A percentile compares a stretch with the other conserved stretches of the same genome.
Evolutionary conservation across 2,797 vertebrate genomes (phyloP).

Genomic region (Lithobates sylvaticus): DNA sequence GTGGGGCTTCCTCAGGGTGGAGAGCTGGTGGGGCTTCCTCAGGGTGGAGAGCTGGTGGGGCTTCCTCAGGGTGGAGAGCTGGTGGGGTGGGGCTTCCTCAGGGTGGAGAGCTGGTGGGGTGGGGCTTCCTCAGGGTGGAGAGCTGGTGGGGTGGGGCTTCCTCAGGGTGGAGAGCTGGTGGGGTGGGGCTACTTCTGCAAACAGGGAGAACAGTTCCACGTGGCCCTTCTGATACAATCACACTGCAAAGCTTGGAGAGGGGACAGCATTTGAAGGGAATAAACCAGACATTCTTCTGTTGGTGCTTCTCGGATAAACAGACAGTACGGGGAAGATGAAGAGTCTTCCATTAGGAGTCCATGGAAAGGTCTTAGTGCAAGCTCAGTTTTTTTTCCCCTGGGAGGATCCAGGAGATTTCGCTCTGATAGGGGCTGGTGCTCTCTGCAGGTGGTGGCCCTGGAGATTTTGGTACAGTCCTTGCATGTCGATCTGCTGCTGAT

Average conservation of each 20-base stretch:
- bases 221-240: conserved; percentile 69
- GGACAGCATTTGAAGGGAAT: conserved; percentile 71
- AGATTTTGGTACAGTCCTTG: conserved; percentile 92
- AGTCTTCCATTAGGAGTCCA: conserved; percentile 79
- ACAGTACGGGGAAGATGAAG: conserved; percentile 74
- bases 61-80: conserved; percentile 64
- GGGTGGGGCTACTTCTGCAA: conserved; percentile 77
- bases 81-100: neutral
- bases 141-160: no score
- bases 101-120: no score
- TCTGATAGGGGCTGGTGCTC: conserved; percentile 83
- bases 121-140: no score
- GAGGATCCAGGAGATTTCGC: conserved; percentile 94
- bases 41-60: conserved; percentile 57
- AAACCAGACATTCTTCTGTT: conserved; percentile 72
- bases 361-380: conserved; percentile 80
- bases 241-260: conserved; percentile 73
- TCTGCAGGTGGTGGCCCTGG: conserved; percentile 83
- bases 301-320: conserved; percentile 72
- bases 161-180: conserved; percentile 66
- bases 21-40: no score
- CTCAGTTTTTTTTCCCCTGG: conserved; percentile 90
- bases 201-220: conserved; percentile 79
- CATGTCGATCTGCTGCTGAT: conserved; percentile 90
- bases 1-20: no score